Percentiles rank a stretch among this genome's conserved stretches.
phyloP scores from a whole-genome alignment of 2,888 invertebrate species.

The Lingula anatina region DNA sequence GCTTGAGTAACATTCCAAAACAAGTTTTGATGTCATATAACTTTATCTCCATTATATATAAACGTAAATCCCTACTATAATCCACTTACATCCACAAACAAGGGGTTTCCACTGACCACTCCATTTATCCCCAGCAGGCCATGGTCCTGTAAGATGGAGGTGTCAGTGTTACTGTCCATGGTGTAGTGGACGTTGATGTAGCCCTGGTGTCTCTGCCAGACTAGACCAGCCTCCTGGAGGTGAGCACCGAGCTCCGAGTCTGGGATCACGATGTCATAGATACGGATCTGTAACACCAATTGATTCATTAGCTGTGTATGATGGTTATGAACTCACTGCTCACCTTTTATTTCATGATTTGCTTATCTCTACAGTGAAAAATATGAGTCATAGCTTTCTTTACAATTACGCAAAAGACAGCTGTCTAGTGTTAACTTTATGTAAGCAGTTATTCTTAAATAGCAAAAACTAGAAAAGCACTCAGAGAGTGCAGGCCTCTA shows the following conservation, averaged over 20 bases:
- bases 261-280: conserved; percentile 7
- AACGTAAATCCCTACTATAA: too few species aligned
- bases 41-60: too few species aligned
- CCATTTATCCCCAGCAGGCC: conserved; percentile 1
- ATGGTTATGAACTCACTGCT: too few species aligned
- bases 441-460: too few species aligned
- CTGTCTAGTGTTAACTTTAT: background rate
- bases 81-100: conserved; percentile 6
- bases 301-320: too few species aligned
- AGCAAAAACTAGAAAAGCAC: too few species aligned
- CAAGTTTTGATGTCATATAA: too few species aligned
- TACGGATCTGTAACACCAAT: conserved; percentile 6
- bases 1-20: too few species aligned
- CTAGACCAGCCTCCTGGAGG: conserved; percentile 4
- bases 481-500: too few species aligned
- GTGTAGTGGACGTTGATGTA: conserved; percentile 8
- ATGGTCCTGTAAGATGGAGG: background rate
- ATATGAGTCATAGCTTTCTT: background rate
- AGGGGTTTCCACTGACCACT: background rate
- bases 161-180: conserved; percentile 6
- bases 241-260: conserved; percentile 5
- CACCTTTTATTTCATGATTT: too few species aligned
- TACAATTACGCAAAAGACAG: background rate
- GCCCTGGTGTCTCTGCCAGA: background rate
- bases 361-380: background rate